Percentiles rank a stretch among this genome's conserved stretches.
Evolutionary conservation across 53 echinoderm and acorn worm genomes (phyloP).

Genomic region (Patiria pectinifera): DNA sequence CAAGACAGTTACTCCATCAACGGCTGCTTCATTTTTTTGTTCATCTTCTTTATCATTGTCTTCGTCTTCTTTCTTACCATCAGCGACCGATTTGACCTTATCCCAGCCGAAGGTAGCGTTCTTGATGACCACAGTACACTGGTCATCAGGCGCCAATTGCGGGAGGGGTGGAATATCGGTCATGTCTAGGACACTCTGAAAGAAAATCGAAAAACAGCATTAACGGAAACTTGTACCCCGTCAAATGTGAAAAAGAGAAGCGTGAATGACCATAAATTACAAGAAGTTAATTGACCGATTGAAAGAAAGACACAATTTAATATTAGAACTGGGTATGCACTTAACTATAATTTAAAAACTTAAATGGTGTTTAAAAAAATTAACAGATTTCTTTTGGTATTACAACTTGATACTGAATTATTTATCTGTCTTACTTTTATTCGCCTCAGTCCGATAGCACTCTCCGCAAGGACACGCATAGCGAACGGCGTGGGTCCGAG

Average conservation of each 20-base stretch:
- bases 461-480: constrained; percentile 73
- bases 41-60: constrained; percentile 20
- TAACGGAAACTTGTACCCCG: no score
- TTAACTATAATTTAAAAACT: no score
- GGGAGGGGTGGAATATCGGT: constrained; percentile 64
- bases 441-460: constrained; percentile 66
- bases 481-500: constrained; percentile 82
- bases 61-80: constrained; percentile 51
- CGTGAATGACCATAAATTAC: no score
- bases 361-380: no score
- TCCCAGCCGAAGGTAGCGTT: constrained; percentile 91
- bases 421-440: constrained; percentile 38
- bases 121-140: constrained; percentile 64
- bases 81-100: constrained; percentile 61
- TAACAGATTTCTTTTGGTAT: no score
- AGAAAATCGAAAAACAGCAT: not conserved
- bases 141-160: constrained; percentile 47
- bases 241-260: no score
- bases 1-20: not conserved
- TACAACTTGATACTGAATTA: no score
- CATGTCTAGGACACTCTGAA: constrained; percentile 73
- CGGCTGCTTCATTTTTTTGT: constrained; percentile 18
- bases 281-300: no score
- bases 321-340: no score
- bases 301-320: no score